A percentile compares a stretch with the other conserved stretches of the same genome.
Conservation (phyloP, 1,140 invertebrate genomes). For the Luehdorfia chinensis region DNA sequence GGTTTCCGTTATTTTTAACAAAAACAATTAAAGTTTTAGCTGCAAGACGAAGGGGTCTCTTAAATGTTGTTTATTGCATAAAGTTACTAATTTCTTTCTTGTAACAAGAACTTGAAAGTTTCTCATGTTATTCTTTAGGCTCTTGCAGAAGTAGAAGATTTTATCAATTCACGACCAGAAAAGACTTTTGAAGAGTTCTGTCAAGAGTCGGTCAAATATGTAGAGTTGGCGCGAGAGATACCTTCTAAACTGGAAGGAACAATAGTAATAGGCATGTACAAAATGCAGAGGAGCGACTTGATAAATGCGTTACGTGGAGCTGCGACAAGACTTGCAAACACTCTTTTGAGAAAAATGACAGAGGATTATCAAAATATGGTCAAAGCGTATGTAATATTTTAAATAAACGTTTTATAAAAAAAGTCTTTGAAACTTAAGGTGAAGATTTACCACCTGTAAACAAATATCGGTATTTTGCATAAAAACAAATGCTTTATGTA, state of each 20-base stretch:
- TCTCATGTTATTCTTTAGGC: slow-evolving; percentile 64
- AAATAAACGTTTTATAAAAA: background rate
- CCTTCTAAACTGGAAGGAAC: slow-evolving; percentile 81
- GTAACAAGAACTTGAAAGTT: no score
- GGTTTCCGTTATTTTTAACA: no score
- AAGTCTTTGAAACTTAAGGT: no score
- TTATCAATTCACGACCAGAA: slow-evolving; percentile 81
- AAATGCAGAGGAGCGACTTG: slow-evolving; percentile 89
- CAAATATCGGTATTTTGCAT: no score
- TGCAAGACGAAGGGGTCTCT: no score
- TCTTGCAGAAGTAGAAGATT: slow-evolving; percentile 79
- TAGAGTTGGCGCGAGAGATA: slow-evolving; percentile 81
- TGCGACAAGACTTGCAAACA: slow-evolving; percentile 83
- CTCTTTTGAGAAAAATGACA: slow-evolving; percentile 85
- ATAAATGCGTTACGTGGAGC: slow-evolving; percentile 83
- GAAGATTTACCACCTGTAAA: no score
- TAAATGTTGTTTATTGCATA: no score
- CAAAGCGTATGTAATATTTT: slow-evolving; percentile 80
- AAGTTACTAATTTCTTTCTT: no score
- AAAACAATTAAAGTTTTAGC: no score
- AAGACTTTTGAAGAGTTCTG: slow-evolving; percentile 83
- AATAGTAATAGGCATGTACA: slow-evolving; percentile 89
- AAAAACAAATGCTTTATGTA: no score
- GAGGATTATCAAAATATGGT: slow-evolving; percentile 88
- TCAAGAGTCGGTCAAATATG: slow-evolving; percentile 81